Base-by-base conservation (phyloP, 2,888 invertebrate genomes). In the Elmis aenea region DNA sequence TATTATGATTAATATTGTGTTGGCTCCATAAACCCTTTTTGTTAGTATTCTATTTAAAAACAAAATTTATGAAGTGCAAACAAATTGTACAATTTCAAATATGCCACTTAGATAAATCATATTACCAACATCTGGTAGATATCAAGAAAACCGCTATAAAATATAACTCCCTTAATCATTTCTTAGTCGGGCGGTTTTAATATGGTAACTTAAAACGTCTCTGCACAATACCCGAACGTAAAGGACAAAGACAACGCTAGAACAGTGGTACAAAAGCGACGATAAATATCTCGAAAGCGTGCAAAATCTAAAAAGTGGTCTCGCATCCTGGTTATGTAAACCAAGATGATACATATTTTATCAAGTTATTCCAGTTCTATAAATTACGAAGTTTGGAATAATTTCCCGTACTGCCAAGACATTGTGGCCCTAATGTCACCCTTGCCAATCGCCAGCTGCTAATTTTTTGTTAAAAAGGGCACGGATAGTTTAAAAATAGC, bases 151-250 rank as follows among this genome's bases (percentile, higher is more conserved):
- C 53, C 52, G 46, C 52, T 41, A 46, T 44, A 45, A 49, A 51
- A 52, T 56, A 51, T 54, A 56, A 54, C 55, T 42, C 54, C 54
- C 54, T 59, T 59, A 56, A 59, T 59, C 57, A 58, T 56, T 55
- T 52, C 47, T 49, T 41, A 40, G 38, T 33, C 32, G 38, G 42
- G 45, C 42, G 38, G 42, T 38, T 47, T 53, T 42, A 49, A 40
- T 34, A 49, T 54, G 48, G 45, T 52, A 51, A 38, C 38, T 35
- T 37, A 33, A 32, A 45, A 45, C 47, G 48, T 53, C 50, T 18
- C 36, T 42, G 31, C 13, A 13, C 20, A 29, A 13, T 16, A 24
- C 10, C n/a, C 10, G 23, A 29, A 24, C 13, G 29, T 13, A 8
- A 22, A 29, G 14, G 30, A 41, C 25, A 33, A 33, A 25, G 36